Evolutionary conservation across 2,888 invertebrate genomes (phyloP), one percentile per base, ranked within the genome.

Genomic region (Heteromurus nitidus): DNA sequence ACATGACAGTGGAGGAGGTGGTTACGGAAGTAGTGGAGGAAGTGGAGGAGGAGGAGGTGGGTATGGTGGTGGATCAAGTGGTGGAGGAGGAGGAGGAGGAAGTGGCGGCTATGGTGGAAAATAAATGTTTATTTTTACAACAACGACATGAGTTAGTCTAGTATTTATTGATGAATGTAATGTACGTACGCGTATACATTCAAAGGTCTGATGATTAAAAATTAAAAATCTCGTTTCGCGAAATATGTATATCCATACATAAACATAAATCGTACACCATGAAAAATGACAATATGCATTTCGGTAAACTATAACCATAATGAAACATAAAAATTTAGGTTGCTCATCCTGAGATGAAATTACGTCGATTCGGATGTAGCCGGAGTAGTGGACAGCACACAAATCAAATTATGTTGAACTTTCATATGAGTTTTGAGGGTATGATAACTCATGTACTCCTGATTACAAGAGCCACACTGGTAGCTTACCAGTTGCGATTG

Each of bases 31-130:
- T 3, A 31, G 62, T 5, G 62, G 28, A 7, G 30, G 31, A 13
- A 28, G 31, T 31, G 13, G 62, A 7, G 62, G 62, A 28, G 62
- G 62, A 30, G 62, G 28, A 9, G 31, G 30, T 13, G 62, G 53
- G 20, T 26, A 31, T 18, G 28, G 53, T 1, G 50, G 68, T 1
- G 50, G 68, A n/a, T 7, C n/a, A 2, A 18, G 67, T 13, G n/a
- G n/a, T 30, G 68, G 68, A 16, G 3, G 30, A 11, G 20, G 55
- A 3, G 30, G 53, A 18, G 55, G 55, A 2, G 50, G 53, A 11
- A 20, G 50, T 50, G 50, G 47, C 2, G 22, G 69, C 16, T 55
- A 55, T 24, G 24, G 55, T 24, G 55, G 55, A 5, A 22, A 55
- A 22, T 11, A n/a, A 36, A 36, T n/a, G n/a, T n/a, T n/a, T 9